Evolutionary conservation across 2,797 vertebrate species (phyloP), one percentile per base, ranked within the genome.

Genomic region (Gymnodraco acuticeps): DNA sequence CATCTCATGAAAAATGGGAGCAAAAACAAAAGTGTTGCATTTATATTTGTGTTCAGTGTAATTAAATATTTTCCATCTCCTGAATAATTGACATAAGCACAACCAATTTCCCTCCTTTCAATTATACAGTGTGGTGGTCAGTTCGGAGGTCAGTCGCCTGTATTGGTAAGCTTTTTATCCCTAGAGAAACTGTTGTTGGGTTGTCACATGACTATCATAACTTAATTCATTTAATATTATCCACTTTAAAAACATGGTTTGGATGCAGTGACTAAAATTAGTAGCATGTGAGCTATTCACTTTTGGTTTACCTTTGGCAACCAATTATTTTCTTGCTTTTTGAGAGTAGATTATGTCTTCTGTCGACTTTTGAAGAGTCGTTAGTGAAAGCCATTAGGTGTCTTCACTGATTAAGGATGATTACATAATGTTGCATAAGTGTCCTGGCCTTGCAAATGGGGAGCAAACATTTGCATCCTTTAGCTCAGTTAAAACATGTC

Each of bases 231-330:
- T 38, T 38, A 6, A 38, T 38, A 33, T 9, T 38, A 38, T 38
- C 33, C 33, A 38, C 6, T 38, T 38, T 38, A 38, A 6, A 1
- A 17, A 52, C 33, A 50, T 12, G 31, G 16, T 23, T 2, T 51
- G n/a, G 17, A 31, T 13, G 31, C 13, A 52, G 16, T 38, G 8
- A 38, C 15, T 2, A 45, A 3, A 38, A 51, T 16, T 17, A 46
- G 38, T 38, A 19, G 5, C 56, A 60, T 19, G 31, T 67, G 42
- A 77, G 5, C 38, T 59, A 48, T 58, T 66, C 16, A 33, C 17
- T 11, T 0, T 19, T 7, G 3, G 15, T 48, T 81, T 64, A 6
- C 31, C 53, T 27, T 19, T 3, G 5, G 5, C 11, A 19, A 31
- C 19, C 17, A 17, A 1, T 19, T 31, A 10, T 17, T 16, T 53